Base-by-base conservation (phyloP, 2,797 vertebrate genomes). In the Mormyrus hasselquistii region DNA sequence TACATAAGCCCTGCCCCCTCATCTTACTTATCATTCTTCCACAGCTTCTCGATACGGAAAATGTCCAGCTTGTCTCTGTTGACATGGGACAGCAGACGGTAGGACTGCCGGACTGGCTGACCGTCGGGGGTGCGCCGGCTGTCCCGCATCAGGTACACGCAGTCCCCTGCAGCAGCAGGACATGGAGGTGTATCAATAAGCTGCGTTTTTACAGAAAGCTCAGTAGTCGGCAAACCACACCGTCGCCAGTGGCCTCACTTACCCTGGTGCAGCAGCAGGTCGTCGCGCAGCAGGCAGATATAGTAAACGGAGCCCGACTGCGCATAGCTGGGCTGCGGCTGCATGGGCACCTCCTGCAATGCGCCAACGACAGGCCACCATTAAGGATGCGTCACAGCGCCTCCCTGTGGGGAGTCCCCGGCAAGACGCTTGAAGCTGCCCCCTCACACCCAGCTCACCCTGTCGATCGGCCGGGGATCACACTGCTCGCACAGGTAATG, bases 81-180 rank as follows among this genome's bases (percentile, higher is more conserved):
- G 93, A 99, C 93, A 93, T 99, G 97, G 90, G 98, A 97, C 89
- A 99, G 93, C 29, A 99, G 97, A 0, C 97, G 96, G 90, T 99
- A 99, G 0, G 99, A 99, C 92, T 99, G 99, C 2, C 98, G 95
- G 57, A 99, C 96, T 0, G 98, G 98, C 93, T 99, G 98, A 12
- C 99, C 98, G 59, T 99, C 99, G 0, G 97, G 95, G 0, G 97
- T 97, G 84, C 98, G 96, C 19, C 98, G 96, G 94, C 98, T 99
- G 94, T 99, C 99, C 88, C 99, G 95, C 99, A 99, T 99, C 93
- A 99, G 95, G 93, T 99, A 99, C 9, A 99, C 99, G n/a, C 99
- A 99, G 91, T 99, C 98, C 89, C 98, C 98, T 99, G 94, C n/a
- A 91, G 89, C 89, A 50, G 88, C 2, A 47, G 89, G 41, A 89